Conservation (phyloP, 1,140 invertebrate genomes). For the Papilio xuthus region DNA sequence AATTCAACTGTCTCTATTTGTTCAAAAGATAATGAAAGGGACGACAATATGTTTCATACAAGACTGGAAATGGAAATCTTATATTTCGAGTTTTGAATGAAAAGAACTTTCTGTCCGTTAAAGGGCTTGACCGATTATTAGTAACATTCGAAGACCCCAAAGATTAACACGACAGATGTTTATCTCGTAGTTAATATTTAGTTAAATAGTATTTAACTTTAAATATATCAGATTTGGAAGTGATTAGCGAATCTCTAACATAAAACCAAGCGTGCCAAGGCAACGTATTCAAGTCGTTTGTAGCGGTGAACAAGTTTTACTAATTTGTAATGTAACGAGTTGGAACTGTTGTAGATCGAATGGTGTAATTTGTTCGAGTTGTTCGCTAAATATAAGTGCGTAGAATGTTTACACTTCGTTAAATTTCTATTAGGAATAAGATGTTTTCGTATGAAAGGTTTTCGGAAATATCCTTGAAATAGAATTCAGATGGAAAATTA, state of each 20-base stretch:
- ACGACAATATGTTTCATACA: too few relatives aligned
- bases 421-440: not conserved
- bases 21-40: not conserved
- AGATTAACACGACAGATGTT: too few relatives aligned
- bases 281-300: constrained; percentile 24
- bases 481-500: not conserved
- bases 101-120: too few relatives aligned
- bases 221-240: not conserved
- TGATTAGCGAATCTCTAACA: not conserved
- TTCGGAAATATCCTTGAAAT: not conserved
- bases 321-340: constrained; percentile 40
- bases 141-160: too few relatives aligned
- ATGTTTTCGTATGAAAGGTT: not conserved
- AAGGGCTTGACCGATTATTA: too few relatives aligned
- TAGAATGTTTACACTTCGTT: not conserved
- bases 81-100: too few relatives aligned
- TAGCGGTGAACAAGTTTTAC: constrained; percentile 40
- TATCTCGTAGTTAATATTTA: too few relatives aligned
- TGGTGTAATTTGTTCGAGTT: constrained; percentile 16
- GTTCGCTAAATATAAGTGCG: not conserved
- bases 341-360: constrained; percentile 22
- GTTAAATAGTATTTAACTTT: not conserved
- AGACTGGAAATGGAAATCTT: too few relatives aligned
- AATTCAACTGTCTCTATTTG: not conserved
- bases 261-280: not conserved